Conservation (phyloP, 92 coral and sea anemone genomes). For the Epizoanthus fatuus region DNA sequence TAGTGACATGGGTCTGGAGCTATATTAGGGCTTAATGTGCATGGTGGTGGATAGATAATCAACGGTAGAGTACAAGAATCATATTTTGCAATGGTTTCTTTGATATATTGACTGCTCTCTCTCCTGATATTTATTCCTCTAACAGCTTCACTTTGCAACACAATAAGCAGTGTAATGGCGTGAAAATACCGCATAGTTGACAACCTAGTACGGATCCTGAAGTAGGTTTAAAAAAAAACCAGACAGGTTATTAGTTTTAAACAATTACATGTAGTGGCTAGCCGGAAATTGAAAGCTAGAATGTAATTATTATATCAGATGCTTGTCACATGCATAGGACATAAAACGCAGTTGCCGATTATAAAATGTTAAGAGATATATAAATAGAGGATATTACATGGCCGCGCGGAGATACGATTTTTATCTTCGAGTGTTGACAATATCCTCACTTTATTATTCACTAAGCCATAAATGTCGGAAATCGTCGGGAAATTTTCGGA, state of each 20-base stretch:
- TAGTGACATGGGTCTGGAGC: conserved; percentile 35
- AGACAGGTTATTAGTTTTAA: too few relatives aligned
- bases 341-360: too few relatives aligned
- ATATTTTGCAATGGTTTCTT: not conserved
- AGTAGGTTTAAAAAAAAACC: too few relatives aligned
- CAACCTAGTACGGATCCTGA: too few relatives aligned
- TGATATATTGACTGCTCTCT: not conserved
- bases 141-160: not conserved
- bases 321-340: too few relatives aligned
- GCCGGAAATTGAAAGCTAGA: too few relatives aligned
- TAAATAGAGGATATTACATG: too few relatives aligned
- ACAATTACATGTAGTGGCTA: too few relatives aligned
- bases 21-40: not conserved
- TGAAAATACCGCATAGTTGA: not conserved
- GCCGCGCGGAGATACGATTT: too few relatives aligned
- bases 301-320: too few relatives aligned
- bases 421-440: too few relatives aligned
- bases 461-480: conserved; percentile 17
- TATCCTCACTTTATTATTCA: not conserved
- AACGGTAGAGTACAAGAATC: not conserved
- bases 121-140: not conserved
- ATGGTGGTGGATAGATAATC: not conserved
- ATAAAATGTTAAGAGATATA: too few relatives aligned
- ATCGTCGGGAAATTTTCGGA: not conserved
- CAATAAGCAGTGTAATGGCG: not conserved